These are phyloP conservation scores for Andrena dorsata DNA, from an alignment of 2,888 invertebrate genomes.

Conservation along the genomic window DNA sequence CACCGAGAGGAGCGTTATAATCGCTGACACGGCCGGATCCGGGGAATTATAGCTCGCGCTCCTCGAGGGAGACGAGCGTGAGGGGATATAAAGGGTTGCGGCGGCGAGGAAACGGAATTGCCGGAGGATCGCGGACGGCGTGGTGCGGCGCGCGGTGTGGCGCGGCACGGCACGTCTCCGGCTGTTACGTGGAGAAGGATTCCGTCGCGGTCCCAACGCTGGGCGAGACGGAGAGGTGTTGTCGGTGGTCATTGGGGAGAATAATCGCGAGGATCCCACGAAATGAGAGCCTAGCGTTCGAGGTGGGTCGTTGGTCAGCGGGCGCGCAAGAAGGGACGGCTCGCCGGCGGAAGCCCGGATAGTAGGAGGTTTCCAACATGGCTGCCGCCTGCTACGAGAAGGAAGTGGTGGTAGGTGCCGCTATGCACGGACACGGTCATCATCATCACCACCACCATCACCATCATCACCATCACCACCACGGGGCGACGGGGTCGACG, in stretches of 20 bases:
- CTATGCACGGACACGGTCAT: constrained; percentile 83
- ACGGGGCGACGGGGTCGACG: constrained; percentile 46
- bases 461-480: constrained; percentile 77
- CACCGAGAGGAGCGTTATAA: constrained; percentile 16
- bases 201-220: constrained; percentile 40
- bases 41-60: background rate
- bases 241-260: constrained; percentile 78
- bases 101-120: constrained; percentile 12
- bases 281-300: constrained; percentile 85
- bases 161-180: constrained; percentile 24
- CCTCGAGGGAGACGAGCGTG: background rate
- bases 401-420: constrained; percentile 78
- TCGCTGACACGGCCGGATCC: constrained; percentile 20
- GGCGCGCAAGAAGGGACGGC: constrained; percentile 71
- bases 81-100: background rate
- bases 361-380: constrained; percentile 75
- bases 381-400: constrained; percentile 83
- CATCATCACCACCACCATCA: constrained; percentile 81
- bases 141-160: background rate
- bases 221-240: constrained; percentile 55
- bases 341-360: constrained; percentile 73
- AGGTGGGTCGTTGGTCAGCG: constrained; percentile 71
- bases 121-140: constrained; percentile 47
- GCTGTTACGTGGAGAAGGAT: constrained; percentile 23
- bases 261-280: constrained; percentile 67